These are phyloP conservation scores for Dermatemys mawii DNA, from an alignment of 2,113 vertebrate species.

Conservation along the genomic window DNA sequence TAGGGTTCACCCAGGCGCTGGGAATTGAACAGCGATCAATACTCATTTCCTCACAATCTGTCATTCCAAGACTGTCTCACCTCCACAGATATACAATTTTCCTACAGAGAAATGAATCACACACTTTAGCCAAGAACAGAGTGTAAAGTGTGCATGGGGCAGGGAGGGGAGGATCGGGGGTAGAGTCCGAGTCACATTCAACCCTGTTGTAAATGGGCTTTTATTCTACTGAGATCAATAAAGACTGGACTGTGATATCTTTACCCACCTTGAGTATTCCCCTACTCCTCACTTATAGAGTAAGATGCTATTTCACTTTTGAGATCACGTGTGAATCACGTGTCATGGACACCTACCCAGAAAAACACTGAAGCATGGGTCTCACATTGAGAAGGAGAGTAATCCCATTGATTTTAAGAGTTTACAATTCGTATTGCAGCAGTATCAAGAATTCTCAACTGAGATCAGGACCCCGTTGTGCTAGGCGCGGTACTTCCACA, in stretches of 20 bases:
- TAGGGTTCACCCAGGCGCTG: too few relatives aligned
- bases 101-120: not conserved
- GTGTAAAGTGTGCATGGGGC: not conserved
- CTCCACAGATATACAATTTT: not conserved
- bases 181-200: not conserved
- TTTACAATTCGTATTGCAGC: not conserved
- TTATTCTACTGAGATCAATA: not conserved
- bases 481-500: not conserved
- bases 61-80: not conserved
- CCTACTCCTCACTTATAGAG: not conserved
- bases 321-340: not conserved
- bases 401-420: not conserved
- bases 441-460: not conserved
- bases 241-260: not conserved
- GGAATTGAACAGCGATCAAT: not conserved
- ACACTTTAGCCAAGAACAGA: not conserved
- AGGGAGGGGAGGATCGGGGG: not conserved
- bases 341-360: not conserved
- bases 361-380: too few relatives aligned
- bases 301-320: not conserved
- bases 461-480: not conserved
- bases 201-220: not conserved
- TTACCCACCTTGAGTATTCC: not conserved
- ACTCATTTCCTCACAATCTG: not conserved
- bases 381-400: not conserved